Percentiles rank a stretch among this genome's conserved stretches.
Conservation (phyloP, 2,113 vertebrate genomes). For the Misgurnus mizolepis region DNA sequence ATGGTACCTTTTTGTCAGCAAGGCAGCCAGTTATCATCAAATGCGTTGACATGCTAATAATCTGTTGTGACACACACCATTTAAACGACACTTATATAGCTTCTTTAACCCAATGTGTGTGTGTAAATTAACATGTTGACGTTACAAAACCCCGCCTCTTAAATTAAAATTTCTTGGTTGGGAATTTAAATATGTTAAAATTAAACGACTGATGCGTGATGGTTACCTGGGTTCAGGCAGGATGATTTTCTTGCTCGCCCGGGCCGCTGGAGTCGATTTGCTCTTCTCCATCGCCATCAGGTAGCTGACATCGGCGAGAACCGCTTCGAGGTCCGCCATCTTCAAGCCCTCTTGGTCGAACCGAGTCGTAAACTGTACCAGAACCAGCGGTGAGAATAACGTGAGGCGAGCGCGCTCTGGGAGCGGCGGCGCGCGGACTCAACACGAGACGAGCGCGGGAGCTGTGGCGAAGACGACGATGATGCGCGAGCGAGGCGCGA, state of each 20-base stretch:
- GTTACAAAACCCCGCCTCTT: neutral
- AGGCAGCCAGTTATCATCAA: neutral
- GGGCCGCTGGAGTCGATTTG: slow-evolving; percentile 92
- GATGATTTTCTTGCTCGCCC: slow-evolving; percentile 95
- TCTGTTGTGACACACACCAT: neutral
- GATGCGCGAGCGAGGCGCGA: slow-evolving; percentile 52
- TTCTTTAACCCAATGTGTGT: no score
- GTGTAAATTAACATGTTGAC: neutral
- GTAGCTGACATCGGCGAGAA: slow-evolving; percentile 96
- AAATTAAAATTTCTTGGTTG: neutral
- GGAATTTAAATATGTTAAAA: neutral
- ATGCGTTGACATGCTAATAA: neutral
- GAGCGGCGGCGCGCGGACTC: slow-evolving; percentile 17
- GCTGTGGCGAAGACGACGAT: slow-evolving; percentile 5
- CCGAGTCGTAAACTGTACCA: slow-evolving; percentile 58
- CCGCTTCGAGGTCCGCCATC: slow-evolving; percentile 96
- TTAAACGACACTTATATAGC: neutral
- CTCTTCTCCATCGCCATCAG: slow-evolving; percentile 99
- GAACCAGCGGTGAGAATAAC: slow-evolving; percentile 49
- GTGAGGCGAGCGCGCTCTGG: slow-evolving; percentile 4
- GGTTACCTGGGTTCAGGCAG: slow-evolving; percentile 92
- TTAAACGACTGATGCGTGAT: neutral
- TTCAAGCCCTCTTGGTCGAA: slow-evolving; percentile 72
- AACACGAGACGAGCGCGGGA: slow-evolving; percentile 42
- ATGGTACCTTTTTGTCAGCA: neutral